These are phyloP conservation scores for Diachrysia chrysitis DNA, from an alignment of 2,888 invertebrate genomes.

Conservation along the genomic window DNA sequence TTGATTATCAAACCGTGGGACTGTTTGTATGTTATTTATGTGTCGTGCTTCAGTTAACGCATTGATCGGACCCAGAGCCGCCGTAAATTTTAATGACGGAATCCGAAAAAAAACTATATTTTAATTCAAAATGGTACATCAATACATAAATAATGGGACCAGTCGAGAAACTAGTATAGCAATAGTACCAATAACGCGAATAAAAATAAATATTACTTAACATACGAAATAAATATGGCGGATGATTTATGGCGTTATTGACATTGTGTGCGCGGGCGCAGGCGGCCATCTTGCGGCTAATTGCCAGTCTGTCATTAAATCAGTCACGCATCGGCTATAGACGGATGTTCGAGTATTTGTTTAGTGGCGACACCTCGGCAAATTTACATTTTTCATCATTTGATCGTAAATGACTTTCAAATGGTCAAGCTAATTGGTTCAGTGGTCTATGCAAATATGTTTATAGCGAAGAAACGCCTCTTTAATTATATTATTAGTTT, in stretches of 20 bases:
- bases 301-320: slow-evolving; percentile 83
- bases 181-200: slow-evolving; percentile 65
- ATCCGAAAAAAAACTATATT: slow-evolving; percentile 47
- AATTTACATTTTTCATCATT: slow-evolving; percentile 56
- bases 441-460: slow-evolving; percentile 50
- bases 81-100: slow-evolving; percentile 52
- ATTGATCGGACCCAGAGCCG: slow-evolving; percentile 41
- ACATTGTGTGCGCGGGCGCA: slow-evolving; percentile 81
- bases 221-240: slow-evolving; percentile 84
- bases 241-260: slow-evolving; percentile 84
- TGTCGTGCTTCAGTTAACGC: slow-evolving; percentile 45
- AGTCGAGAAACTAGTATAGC: slow-evolving; percentile 57
- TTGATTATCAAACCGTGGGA: slow-evolving; percentile 58
- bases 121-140: slow-evolving; percentile 39
- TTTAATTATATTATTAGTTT: slow-evolving; percentile 36
- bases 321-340: slow-evolving; percentile 77
- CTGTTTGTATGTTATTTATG: slow-evolving; percentile 56
- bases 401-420: slow-evolving; percentile 38
- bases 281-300: slow-evolving; percentile 85
- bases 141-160: slow-evolving; percentile 57
- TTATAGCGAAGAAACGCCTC: slow-evolving; percentile 47
- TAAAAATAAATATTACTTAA: slow-evolving; percentile 75
- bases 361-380: slow-evolving; percentile 58
- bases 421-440: slow-evolving; percentile 48
- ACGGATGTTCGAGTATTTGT: slow-evolving; percentile 65